phyloP scores from a whole-genome alignment of 2,797 vertebrate species.

The Lemur catta region DNA sequence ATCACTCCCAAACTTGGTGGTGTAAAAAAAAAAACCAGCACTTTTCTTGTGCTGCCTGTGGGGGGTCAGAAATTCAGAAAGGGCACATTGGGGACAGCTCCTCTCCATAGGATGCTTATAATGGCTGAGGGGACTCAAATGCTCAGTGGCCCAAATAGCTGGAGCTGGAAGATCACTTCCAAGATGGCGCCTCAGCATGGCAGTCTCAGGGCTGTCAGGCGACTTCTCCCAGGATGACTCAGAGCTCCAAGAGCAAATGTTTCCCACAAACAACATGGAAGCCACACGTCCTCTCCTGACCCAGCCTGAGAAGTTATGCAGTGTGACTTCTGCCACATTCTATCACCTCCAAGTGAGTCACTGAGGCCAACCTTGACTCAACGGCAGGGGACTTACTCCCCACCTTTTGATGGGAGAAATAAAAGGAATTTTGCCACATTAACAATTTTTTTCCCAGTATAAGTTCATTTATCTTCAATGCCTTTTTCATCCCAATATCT shows the following conservation, averaged over 20 bases:
- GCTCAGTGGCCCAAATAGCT: background rate
- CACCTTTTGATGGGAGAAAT: background rate
- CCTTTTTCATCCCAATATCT: background rate
- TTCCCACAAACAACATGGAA: background rate
- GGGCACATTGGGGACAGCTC: background rate
- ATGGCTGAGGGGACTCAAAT: background rate
- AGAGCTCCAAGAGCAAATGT: background rate
- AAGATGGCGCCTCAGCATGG: background rate
- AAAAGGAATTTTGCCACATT: background rate
- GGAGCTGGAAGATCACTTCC: background rate
- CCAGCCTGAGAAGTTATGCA: background rate
- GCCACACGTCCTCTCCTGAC: rapidly evolving
- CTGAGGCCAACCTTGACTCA: background rate
- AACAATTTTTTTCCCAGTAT: background rate
- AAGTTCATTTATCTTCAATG: background rate
- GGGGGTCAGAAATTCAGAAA: background rate
- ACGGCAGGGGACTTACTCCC: background rate
- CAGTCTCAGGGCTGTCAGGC: no score
- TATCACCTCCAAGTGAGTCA: background rate
- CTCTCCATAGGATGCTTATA: background rate
- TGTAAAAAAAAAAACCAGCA: background rate
- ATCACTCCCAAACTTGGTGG: background rate
- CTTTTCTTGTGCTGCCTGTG: background rate
- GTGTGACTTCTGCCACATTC: background rate
- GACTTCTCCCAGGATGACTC: no score